Evolutionary conservation across 2,888 invertebrate species (phyloP).

Genomic region (Eulithis prunata): DNA sequence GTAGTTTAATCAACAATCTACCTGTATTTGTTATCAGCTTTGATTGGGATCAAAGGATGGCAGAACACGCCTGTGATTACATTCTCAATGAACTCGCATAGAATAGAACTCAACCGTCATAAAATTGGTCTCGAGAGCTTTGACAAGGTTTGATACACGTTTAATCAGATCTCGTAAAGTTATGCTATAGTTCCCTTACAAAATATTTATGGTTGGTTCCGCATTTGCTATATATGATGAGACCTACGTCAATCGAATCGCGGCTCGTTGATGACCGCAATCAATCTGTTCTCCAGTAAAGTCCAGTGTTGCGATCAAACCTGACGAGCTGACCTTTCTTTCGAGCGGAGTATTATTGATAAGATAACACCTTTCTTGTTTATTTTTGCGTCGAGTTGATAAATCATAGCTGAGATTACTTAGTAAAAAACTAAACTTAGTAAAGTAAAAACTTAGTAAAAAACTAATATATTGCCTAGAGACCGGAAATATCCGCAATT

Average conservation of each 20-base stretch:
- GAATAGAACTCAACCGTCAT: slow-evolving; percentile 26
- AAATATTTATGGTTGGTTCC: too few relatives aligned
- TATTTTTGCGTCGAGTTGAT: slow-evolving; percentile 28
- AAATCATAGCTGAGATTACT: background rate
- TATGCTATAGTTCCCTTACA: slow-evolving; percentile 30
- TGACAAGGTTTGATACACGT: slow-evolving; percentile 33
- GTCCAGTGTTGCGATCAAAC: slow-evolving; percentile 39
- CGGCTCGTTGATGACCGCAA: slow-evolving; percentile 52
- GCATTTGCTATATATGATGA: too few relatives aligned
- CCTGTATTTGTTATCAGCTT: slow-evolving; percentile 25
- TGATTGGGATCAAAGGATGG: slow-evolving; percentile 35
- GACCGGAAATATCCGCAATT: background rate
- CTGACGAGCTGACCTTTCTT: slow-evolving; percentile 37
- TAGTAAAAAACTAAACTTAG: background rate
- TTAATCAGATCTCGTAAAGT: slow-evolving; percentile 25
- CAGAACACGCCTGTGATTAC: slow-evolving; percentile 42
- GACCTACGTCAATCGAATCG: slow-evolving; percentile 58
- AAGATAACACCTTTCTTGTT: slow-evolving; percentile 35
- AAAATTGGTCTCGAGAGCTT: slow-evolving; percentile 41
- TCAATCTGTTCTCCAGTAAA: slow-evolving; percentile 48
- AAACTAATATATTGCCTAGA: background rate
- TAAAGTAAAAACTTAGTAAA: too few relatives aligned
- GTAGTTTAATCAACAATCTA: slow-evolving; percentile 28
- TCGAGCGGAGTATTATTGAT: slow-evolving; percentile 32
- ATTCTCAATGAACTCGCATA: slow-evolving; percentile 20